phyloP scores from a whole-genome alignment of 2,797 vertebrate genomes.

The Lepilemur ruficaudatus region DNA sequence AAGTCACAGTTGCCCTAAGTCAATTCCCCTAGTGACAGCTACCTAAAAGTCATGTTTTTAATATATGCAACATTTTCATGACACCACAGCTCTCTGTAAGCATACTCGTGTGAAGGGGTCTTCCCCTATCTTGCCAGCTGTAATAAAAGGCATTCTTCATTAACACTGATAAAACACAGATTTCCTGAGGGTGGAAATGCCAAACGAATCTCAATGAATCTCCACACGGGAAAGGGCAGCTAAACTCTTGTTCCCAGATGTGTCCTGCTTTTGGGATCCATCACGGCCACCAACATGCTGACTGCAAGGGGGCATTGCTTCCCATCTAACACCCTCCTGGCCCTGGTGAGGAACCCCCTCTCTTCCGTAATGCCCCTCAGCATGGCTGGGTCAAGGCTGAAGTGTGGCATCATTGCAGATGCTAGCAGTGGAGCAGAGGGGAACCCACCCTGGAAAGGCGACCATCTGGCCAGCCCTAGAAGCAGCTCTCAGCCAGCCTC shows the following conservation, averaged over 20 bases:
- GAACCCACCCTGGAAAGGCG: background rate
- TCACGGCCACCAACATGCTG: background rate
- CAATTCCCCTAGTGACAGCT: background rate
- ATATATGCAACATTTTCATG: background rate
- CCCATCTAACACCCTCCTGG: background rate
- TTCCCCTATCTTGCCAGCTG: background rate
- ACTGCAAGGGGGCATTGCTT: background rate
- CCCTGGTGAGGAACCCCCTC: background rate
- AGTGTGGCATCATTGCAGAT: background rate
- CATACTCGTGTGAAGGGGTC: background rate
- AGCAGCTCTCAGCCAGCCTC: background rate
- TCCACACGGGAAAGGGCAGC: background rate
- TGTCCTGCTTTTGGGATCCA: background rate
- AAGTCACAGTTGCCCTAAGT: background rate
- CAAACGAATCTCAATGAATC: background rate
- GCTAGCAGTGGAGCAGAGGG: background rate
- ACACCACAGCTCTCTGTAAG: background rate
- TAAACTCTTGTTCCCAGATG: background rate
- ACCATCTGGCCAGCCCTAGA: background rate
- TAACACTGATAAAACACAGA: background rate
- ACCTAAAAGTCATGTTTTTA: background rate
- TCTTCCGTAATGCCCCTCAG: background rate
- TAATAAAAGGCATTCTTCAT: conserved; percentile 1
- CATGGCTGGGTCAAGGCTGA: background rate
- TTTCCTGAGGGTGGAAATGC: background rate